phyloP scores from a whole-genome alignment of 2,797 vertebrate genomes.

The Gymnopithys bicolor region DNA sequence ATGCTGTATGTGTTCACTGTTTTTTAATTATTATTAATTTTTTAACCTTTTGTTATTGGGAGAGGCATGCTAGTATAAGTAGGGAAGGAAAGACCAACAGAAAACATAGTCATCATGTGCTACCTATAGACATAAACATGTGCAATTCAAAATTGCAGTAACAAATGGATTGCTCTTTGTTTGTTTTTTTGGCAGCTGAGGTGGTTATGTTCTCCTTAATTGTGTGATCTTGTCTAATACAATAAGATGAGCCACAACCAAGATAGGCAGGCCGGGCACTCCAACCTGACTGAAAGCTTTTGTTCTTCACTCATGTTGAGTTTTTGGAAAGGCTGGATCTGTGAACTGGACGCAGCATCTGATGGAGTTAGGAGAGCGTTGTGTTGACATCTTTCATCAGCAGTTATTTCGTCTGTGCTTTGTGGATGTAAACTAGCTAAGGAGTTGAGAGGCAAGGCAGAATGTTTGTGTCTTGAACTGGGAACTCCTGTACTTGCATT shows the following conservation, averaged over 20 bases:
- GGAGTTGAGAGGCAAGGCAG: not conserved
- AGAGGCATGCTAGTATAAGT: not conserved
- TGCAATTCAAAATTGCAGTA: not conserved
- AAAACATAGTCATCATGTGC: not conserved
- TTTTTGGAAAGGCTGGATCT: not conserved
- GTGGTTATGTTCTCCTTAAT: not conserved
- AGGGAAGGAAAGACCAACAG: not conserved
- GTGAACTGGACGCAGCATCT: not conserved
- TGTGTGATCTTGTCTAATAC: not conserved
- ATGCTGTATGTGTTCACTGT: not conserved
- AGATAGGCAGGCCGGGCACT: not conserved
- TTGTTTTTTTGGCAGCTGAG: not conserved
- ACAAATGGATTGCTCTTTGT: not conserved
- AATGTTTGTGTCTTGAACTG: not conserved
- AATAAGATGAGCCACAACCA: not conserved
- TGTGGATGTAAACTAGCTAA: not conserved
- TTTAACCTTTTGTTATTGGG: not conserved
- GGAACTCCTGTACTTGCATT: not conserved
- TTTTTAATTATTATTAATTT: not conserved
- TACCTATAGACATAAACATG: accelerated
- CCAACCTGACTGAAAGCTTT: not conserved
- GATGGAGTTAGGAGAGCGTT: not conserved
- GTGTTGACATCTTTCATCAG: not conserved
- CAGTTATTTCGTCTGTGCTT: not conserved
- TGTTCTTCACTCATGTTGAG: not conserved